Evolutionary conservation across 2,797 vertebrate genomes (phyloP).

Genomic region (Eurystomus glaucurus): DNA sequence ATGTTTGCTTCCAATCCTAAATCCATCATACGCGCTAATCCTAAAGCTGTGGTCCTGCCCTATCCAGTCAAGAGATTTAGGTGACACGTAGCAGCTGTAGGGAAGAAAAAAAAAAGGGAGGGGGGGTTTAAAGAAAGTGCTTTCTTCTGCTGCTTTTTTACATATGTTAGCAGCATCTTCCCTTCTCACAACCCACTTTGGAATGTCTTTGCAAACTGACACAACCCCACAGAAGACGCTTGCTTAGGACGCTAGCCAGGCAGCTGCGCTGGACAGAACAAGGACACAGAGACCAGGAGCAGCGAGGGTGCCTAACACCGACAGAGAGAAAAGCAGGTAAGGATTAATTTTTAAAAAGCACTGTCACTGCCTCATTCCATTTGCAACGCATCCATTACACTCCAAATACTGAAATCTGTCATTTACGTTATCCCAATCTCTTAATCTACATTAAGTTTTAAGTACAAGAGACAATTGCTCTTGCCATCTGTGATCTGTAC

Average conservation of each 20-base stretch:
- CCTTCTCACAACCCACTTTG: not conserved
- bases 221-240: not conserved
- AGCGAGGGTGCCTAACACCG: not conserved
- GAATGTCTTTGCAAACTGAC: not conserved
- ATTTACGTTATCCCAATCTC: not conserved
- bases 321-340: not conserved
- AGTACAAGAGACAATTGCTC: constrained; percentile 35
- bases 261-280: not conserved
- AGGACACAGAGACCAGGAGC: not conserved
- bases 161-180: not conserved
- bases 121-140: not conserved
- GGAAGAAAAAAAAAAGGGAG: not conserved
- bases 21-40: constrained; percentile 90
- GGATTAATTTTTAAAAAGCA: not conserved
- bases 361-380: not conserved
- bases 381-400: not conserved
- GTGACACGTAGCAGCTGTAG: constrained; percentile 77
- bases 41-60: constrained; percentile 76
- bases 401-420: constrained; percentile 11
- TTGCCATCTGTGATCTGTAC: constrained; percentile 42
- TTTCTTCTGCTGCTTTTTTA: not conserved
- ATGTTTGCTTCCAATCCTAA: constrained; percentile 86
- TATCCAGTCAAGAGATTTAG: constrained; percentile 88
- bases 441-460: constrained; percentile 19
- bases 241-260: not conserved